Base-by-base conservation (phyloP, 1,140 invertebrate genomes). In the Hyles vespertilio region DNA sequence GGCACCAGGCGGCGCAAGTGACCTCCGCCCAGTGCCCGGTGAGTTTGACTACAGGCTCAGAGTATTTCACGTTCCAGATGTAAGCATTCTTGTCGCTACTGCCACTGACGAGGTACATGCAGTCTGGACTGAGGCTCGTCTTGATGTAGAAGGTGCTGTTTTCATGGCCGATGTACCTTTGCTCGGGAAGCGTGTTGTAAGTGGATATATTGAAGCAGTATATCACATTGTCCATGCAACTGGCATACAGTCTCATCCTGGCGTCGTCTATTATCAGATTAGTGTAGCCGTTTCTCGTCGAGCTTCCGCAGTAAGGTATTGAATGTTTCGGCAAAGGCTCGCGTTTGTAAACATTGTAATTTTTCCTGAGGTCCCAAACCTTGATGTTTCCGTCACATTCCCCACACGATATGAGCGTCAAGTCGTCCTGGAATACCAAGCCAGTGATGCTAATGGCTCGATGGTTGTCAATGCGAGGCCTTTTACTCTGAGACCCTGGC, bases 351-450 rank as follows among this genome's bases (percentile, higher is more conserved):
- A 89, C 89, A 3, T 91, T 92, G 71, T 97, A 96, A 69, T 93
- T 95, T 74, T 96, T 95, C 34, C 96, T 81, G 9, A 97, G 72
- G 87, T 98, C 96, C 96, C 96, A 98, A 2, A 95, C 92, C 84
- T 97, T 97, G 6, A 98, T 94, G 46, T 93, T 87, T 1, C 95
- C 95, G 89, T 97, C 96, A 48, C 94, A 94, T 54, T 95, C 93
- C 8, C 95, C 94, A 71, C 95, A 94, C 0, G 96, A 96, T 36
- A 96, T 90, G 5, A 97, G 84, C 10, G 92, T 94, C 58, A 92
- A 87, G 53, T 94, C 92, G 79, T 96, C 93, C 84, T 95, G 94
- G 83, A 96, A 98, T 2, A 92, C 91, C 7, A 97, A 87, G 5
- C 93, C 92, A 0, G 96, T 97, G 9, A 98, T 94, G 61, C 80